Conservation (phyloP, 2,113 vertebrate genomes). For the Tiliqua scincoides region DNA sequence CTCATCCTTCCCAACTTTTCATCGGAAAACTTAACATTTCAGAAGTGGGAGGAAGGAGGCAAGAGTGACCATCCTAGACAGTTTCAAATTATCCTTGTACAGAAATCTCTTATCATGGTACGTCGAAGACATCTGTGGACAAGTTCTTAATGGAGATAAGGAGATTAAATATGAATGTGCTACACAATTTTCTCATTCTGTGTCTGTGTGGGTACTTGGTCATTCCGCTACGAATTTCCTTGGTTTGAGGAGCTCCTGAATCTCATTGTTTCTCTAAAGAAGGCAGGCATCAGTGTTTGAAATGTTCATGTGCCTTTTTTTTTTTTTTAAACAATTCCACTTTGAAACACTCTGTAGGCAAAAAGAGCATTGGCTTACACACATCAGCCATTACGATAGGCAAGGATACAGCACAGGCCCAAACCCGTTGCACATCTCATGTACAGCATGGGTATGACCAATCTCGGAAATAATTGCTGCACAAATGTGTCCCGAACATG, state of each 20-base stretch:
- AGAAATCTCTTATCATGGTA: slow-evolving; percentile 55
- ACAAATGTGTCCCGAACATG: background rate
- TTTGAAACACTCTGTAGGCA: slow-evolving; percentile 23
- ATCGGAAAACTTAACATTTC: slow-evolving; percentile 17
- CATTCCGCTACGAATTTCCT: slow-evolving; percentile 37
- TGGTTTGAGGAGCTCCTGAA: slow-evolving; percentile 55
- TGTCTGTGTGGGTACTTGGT: slow-evolving; percentile 43
- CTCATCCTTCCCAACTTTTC: background rate
- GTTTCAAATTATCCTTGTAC: slow-evolving; percentile 51
- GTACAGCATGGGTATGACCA: background rate
- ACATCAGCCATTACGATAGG: background rate
- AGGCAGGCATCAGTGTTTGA: slow-evolving; percentile 52
- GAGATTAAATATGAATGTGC: slow-evolving; percentile 67
- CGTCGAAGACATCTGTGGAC: slow-evolving; percentile 52
- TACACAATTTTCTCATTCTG: slow-evolving; percentile 66
- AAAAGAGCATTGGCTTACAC: background rate
- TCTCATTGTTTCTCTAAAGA: slow-evolving; percentile 56
- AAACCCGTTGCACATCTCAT: background rate
- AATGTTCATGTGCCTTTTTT: slow-evolving; percentile 54
- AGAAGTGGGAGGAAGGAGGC: background rate
- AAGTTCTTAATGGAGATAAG: slow-evolving; percentile 60
- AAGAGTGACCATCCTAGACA: slow-evolving; percentile 37
- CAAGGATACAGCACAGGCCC: background rate
- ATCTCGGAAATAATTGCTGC: background rate
- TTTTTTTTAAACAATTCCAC: slow-evolving; percentile 45